Conservation (phyloP, 2,113 vertebrate genomes). For the Clarias macrocephalus region DNA sequence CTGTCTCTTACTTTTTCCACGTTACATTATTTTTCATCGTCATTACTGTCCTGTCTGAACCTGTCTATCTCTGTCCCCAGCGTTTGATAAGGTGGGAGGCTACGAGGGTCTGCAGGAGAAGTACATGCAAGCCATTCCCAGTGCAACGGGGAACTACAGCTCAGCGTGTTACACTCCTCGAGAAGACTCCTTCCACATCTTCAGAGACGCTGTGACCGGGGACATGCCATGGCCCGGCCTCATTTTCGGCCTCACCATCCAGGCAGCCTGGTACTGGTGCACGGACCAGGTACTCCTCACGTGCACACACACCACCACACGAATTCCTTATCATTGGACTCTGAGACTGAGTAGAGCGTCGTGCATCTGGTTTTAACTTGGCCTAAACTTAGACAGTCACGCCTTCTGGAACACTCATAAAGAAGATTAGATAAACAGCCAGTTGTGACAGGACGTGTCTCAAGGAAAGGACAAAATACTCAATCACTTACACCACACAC, state of each 20-base stretch:
- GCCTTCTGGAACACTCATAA: conserved; percentile 31
- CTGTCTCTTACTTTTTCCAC: not conserved
- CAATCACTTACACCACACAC: conserved; percentile 27
- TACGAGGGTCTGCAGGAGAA: conserved; percentile 76
- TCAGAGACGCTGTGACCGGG: conserved; percentile 79
- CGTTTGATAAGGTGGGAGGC: conserved; percentile 83
- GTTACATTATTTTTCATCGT: not conserved
- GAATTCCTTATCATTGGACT: conserved; percentile 29
- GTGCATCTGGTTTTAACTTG: conserved; percentile 16
- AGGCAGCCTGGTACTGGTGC: conserved; percentile 94
- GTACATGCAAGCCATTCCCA: conserved; percentile 85
- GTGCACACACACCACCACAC: conserved; percentile 7
- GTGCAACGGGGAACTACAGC: conserved; percentile 35
- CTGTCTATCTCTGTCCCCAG: conserved; percentile 62
- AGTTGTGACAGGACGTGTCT: not conserved
- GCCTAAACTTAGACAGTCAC: conserved; percentile 30
- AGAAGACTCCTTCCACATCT: conserved; percentile 85
- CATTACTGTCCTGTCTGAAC: not conserved
- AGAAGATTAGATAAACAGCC: conserved; percentile 13
- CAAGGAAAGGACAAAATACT: not conserved
- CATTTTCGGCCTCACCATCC: conserved; percentile 83
- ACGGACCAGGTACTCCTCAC: conserved; percentile 86
- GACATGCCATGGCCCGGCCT: conserved; percentile 94
- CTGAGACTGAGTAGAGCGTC: not conserved
- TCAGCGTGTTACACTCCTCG: conserved; percentile 79